Evolutionary conservation across 1,140 invertebrate species (phyloP), one percentile per base, ranked within the genome.

Genomic region (Lucilia cuprina): DNA sequence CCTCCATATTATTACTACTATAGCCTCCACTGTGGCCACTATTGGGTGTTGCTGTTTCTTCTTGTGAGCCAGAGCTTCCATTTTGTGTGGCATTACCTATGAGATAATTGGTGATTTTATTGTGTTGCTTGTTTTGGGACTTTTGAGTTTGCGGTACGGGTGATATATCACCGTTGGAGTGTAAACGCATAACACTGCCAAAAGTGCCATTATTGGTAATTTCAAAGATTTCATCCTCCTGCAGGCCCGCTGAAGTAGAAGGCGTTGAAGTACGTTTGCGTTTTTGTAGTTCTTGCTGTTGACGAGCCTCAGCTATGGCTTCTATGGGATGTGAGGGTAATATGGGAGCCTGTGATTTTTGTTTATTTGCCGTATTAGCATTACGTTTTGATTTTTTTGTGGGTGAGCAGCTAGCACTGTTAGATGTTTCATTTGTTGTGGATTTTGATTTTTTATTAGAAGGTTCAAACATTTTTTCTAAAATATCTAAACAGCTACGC

Each of bases 21-120:
- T 5, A 13, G 35, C n/a, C 82, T 55, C 65, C 84, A 82, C 7
- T 82, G 82, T 49, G 70, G 8, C 2, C n/a, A 35, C 30, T 41
- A 41, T 78, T 84, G 35, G 4, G 65, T 83, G 30, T 85, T 74
- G 50, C 78, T 41, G 41, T 10, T 83, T 13, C 83, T 1, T 80
- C 77, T 21, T 80, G 77, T 13, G 77, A 80, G 10, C 34, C 34
- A 65, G 14, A 50, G 14, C 86, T 49, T 21, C 41, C 77, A 34
- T 83, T 84, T 70, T 84, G 25, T 86, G 85, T 80, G 14, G 74
- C n/a, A 77, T 60, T 49, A 13, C 88, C 84, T 12, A 89, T 89
- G 13, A 90, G 85, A 85, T 90, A 90, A 25, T 89, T 90, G 0
- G 89, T 90, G 14, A 90, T 90, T 84, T 90, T 90, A 60, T 90